Evolutionary conservation across 92 coral and sea anemone species (phyloP).

Genomic region (Palythoa grandis): DNA sequence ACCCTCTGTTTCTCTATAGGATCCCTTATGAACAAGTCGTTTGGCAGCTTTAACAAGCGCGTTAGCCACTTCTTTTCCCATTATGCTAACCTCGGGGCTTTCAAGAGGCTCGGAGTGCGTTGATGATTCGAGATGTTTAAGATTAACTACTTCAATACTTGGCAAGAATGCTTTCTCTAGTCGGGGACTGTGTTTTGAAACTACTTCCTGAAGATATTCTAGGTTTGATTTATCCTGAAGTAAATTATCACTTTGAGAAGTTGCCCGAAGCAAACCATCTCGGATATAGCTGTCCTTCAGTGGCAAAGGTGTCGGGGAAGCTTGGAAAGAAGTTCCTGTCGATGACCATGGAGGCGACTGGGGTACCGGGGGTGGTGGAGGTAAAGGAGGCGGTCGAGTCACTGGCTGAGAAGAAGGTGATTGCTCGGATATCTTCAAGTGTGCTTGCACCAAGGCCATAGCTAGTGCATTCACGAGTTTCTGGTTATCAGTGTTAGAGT

Average conservation of each 20-base stretch:
- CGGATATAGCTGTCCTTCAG: constrained; percentile 8
- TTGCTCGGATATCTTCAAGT: constrained; percentile 22
- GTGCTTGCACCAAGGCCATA: constrained; percentile 35
- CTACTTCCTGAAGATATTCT: background rate
- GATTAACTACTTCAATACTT: constrained; percentile 11
- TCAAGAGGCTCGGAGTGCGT: constrained; percentile 5
- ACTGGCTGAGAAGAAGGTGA: background rate
- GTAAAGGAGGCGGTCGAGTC: constrained; percentile 12
- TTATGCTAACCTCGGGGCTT: background rate
- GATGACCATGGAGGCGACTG: background rate
- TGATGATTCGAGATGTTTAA: constrained; percentile 3
- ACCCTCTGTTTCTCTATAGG: background rate
- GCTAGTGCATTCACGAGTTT: constrained; percentile 28
- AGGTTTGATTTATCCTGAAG: background rate
- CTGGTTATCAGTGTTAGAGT: constrained; percentile 24
- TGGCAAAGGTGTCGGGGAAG: constrained; percentile 13
- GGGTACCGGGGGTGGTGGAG: constrained; percentile 17
- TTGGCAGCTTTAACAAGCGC: constrained; percentile 36
- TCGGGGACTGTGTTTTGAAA: background rate
- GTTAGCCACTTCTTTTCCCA: constrained; percentile 33
- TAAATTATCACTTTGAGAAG: constrained; percentile 1
- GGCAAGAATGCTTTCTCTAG: background rate
- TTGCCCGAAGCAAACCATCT: background rate
- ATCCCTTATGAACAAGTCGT: constrained; percentile 19
- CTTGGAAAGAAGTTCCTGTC: background rate